phyloP scores from a whole-genome alignment of 2,888 invertebrate species.

The Lucinisca nassula region DNA sequence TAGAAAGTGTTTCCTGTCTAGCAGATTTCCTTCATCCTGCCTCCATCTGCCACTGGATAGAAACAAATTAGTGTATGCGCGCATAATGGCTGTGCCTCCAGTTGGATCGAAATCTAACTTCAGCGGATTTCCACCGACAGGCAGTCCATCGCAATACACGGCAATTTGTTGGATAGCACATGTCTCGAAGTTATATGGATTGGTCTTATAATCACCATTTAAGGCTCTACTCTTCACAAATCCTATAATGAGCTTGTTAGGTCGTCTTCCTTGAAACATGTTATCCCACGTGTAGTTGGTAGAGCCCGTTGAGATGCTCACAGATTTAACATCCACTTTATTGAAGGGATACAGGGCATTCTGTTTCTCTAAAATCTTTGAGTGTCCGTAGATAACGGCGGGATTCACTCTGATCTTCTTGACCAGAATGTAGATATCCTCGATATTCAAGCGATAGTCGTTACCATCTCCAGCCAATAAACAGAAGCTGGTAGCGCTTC shows the following conservation, averaged over 20 bases:
- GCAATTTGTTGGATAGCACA: conserved; percentile 43
- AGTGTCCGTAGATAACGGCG: conserved; percentile 53
- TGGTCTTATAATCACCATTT: conserved; percentile 41
- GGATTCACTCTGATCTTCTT: conserved; percentile 55
- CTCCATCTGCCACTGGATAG: conserved; percentile 42
- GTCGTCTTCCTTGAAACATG: conserved; percentile 52
- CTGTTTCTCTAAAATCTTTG: conserved; percentile 37
- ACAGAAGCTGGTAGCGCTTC: conserved; percentile 47
- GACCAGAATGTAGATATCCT: conserved; percentile 45
- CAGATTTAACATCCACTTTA: conserved; percentile 24
- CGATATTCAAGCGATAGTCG: conserved; percentile 19
- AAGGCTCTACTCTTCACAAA: conserved; percentile 47
- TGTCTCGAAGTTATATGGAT: conserved; percentile 53
- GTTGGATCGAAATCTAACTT: conserved; percentile 35
- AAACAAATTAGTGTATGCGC: conserved; percentile 48
- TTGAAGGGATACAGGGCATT: conserved; percentile 46
- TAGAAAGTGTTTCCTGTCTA: conserved; percentile 33
- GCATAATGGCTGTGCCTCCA: conserved; percentile 23
- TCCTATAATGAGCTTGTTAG: conserved; percentile 45
- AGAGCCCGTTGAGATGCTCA: conserved; percentile 40
- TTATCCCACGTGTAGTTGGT: conserved; percentile 52
- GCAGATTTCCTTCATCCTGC: conserved; percentile 35
- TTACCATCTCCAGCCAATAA: conserved; percentile 29
- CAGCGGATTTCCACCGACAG: conserved; percentile 49
- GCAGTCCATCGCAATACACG: conserved; percentile 51